Base-by-base conservation (phyloP, 2,113 vertebrate species). In the Columbina picui region DNA sequence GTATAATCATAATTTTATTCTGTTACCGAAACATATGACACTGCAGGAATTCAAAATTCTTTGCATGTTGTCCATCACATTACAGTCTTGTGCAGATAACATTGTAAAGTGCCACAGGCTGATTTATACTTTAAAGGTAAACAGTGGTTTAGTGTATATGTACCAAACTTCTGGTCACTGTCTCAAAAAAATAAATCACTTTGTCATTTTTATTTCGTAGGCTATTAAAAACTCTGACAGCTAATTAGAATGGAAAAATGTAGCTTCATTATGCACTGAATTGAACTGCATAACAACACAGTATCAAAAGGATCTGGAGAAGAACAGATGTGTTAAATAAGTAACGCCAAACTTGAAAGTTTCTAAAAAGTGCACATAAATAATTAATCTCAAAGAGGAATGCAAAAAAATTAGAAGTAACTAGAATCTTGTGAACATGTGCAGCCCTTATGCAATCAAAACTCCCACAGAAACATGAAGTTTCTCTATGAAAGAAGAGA, bases 171-270 rank as follows among this genome's bases (percentile, higher is more conserved):
- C 19, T 73, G 47, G 52, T 74, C 38, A 27, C 18, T 25, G 19
- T 47, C 22, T 85, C 41, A 50, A 56, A 91, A 94, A 90, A 94
- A 85, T 89, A 67, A 89, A 83, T 79, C 30, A n/a, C 26, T 88
- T 79, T 53, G 26, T 84, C 27, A 45, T 73, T 68, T 82, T 89
- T 85, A 43, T 78, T 94, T 91, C 85, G 27, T 60, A 81, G 55
- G 43, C 47, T 74, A 74, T 94, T 95, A 96, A 83, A 75, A 82
- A 95, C 63, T 60, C 15, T 94, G 89, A 88, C 1, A 3, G 76
- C 80, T 95, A 93, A 96, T 97, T 96, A 91, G 91, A 96, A 59
- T 74, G 26, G 78, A 77, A 93, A 80, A 82, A 84, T 34, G 18
- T 64, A 45, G 10, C 60, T 92, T 90, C 8, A 20, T 80, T 94